Percentiles rank a stretch among this genome's conserved stretches.
phyloP scores from a whole-genome alignment of 1,140 invertebrate species.

The Helicoverpa armigera region DNA sequence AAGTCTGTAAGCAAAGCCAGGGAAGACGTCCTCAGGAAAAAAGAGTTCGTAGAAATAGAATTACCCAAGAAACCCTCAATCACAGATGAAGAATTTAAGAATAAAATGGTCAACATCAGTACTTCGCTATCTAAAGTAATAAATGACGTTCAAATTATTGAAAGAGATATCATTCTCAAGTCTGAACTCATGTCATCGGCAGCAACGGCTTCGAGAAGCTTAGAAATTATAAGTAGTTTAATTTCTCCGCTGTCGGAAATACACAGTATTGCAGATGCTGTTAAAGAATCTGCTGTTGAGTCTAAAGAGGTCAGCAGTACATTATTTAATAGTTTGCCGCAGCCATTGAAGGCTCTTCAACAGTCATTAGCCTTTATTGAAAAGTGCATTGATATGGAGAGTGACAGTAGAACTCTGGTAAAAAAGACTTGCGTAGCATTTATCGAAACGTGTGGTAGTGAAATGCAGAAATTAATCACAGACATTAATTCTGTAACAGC shows the following conservation, averaged over 20 bases:
- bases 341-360: slow-evolving; percentile 88
- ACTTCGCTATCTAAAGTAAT: slow-evolving; percentile 66
- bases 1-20: slow-evolving; percentile 77
- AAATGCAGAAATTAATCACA: slow-evolving; percentile 81
- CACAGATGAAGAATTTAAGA: slow-evolving; percentile 62
- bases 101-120: slow-evolving; percentile 63
- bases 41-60: slow-evolving; percentile 48
- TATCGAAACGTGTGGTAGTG: slow-evolving; percentile 86
- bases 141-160: slow-evolving; percentile 86
- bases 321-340: slow-evolving; percentile 87
- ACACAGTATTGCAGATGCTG: slow-evolving; percentile 86
- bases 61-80: slow-evolving; percentile 48
- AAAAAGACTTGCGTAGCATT: slow-evolving; percentile 89
- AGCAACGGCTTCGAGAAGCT: slow-evolving; percentile 88
- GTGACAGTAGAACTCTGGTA: slow-evolving; percentile 88
- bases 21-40: slow-evolving; percentile 66
- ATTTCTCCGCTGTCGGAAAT: slow-evolving; percentile 89
- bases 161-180: slow-evolving; percentile 88
- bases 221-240: slow-evolving; percentile 89
- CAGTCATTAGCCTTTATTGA: slow-evolving; percentile 89
- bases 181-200: slow-evolving; percentile 88
- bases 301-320: slow-evolving; percentile 80
- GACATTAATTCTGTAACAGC: slow-evolving; percentile 62
- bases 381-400: slow-evolving; percentile 90
- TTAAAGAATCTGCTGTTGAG: slow-evolving; percentile 75